phyloP scores from a whole-genome alignment of 2,888 invertebrate genomes.

The Sympetrum striolatum region DNA sequence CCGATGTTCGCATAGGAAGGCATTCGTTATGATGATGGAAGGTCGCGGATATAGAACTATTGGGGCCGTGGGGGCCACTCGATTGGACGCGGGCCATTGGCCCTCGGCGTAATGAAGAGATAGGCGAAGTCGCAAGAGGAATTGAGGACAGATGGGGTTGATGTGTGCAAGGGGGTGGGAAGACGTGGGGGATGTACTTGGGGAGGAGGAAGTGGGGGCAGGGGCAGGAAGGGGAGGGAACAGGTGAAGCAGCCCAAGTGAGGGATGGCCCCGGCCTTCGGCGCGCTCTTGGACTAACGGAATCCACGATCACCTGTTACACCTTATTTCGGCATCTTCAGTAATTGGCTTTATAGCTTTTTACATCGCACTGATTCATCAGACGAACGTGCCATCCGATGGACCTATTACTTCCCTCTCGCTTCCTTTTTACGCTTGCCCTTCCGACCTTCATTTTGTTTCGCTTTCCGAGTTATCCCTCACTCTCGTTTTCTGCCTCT shows the following conservation, averaged over 20 bases:
- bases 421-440: not conserved
- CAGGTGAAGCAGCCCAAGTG: not conserved
- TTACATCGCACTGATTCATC: constrained; percentile 23
- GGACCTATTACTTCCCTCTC: too few species aligned
- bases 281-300: constrained; percentile 1
- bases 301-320: constrained; percentile 26
- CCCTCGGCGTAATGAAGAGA: constrained; percentile 6
- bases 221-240: not conserved
- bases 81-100: constrained; percentile 32
- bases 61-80: not conserved
- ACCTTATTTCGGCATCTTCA: constrained; percentile 11
- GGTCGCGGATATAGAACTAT: not conserved
- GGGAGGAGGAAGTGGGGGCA: not conserved
- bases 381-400: not conserved
- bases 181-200: not conserved
- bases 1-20: not conserved
- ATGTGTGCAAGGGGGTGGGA: not conserved
- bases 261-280: not conserved
- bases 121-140: not conserved
- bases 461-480: not conserved
- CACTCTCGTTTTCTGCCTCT: not conserved
- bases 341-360: constrained; percentile 30
- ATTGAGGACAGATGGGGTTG: constrained; percentile 18
- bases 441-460: not conserved
- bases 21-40: not conserved